These are phyloP conservation scores for Amiota mariae DNA, from an alignment of 2,888 invertebrate species.

Conservation along the genomic window DNA sequence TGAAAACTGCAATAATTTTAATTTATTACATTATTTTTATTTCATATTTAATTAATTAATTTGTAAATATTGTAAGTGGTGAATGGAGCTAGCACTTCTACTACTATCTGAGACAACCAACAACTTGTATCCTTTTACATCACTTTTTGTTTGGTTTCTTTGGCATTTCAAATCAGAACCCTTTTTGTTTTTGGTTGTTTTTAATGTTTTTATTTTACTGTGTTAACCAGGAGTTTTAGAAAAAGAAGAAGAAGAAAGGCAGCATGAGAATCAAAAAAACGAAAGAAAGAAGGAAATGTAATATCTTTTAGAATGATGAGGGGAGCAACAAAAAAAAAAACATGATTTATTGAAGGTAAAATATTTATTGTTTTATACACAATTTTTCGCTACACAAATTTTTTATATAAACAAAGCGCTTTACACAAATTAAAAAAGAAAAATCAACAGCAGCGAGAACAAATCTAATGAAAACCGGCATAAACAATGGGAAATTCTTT, in stretches of 20 bases:
- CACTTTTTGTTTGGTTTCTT: background rate
- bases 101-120: background rate
- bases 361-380: constrained; percentile 69
- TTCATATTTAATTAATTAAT: constrained; percentile 28
- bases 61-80: background rate
- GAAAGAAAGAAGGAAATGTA: background rate
- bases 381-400: constrained; percentile 47
- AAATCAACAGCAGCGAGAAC: background rate
- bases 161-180: background rate
- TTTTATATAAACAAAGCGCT: constrained; percentile 31
- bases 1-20: background rate
- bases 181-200: background rate
- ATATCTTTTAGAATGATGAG: background rate
- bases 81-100: no score
- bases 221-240: background rate
- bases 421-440: background rate
- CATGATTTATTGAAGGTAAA: constrained; percentile 72
- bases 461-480: background rate
- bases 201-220: background rate
- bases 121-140: background rate
- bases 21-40: background rate
- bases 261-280: background rate
- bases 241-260: no score
- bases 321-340: constrained; percentile 46
- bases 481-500: constrained; percentile 56